phyloP scores from a whole-genome alignment of 2,888 invertebrate species.

The Alentia gelatinosa region DNA sequence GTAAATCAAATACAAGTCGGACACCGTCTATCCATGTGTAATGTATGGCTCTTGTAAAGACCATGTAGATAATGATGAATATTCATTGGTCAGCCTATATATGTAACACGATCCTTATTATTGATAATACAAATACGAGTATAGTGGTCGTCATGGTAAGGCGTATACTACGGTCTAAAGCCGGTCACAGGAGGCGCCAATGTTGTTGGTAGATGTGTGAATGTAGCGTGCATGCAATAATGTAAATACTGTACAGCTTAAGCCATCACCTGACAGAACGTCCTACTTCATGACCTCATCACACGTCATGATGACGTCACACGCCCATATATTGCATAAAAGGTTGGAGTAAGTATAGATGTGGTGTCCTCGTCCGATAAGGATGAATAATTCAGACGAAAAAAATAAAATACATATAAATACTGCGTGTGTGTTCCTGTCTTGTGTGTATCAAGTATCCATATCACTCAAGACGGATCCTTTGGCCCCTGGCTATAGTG shows the following conservation, averaged over 20 bases:
- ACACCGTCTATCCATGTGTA: background rate
- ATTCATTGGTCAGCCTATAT: too few relatives aligned
- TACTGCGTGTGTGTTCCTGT: background rate
- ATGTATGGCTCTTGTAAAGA: background rate
- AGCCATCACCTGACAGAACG: background rate
- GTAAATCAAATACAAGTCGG: background rate
- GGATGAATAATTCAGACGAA: background rate
- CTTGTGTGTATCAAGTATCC: too few relatives aligned
- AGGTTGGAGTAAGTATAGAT: background rate
- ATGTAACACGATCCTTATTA: too few relatives aligned
- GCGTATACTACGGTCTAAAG: too few relatives aligned
- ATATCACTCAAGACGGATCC: too few relatives aligned
- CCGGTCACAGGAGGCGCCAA: too few relatives aligned
- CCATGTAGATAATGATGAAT: background rate
- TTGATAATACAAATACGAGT: too few relatives aligned
- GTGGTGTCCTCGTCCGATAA: background rate
- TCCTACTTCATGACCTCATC: conserved; percentile 2
- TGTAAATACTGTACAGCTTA: conserved; percentile 6
- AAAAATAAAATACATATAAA: background rate
- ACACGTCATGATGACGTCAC: background rate
- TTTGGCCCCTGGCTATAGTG: too few relatives aligned
- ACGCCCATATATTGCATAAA: background rate
- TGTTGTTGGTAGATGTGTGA: background rate
- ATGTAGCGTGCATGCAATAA: background rate
- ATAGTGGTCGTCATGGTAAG: too few relatives aligned